Conservation (phyloP, 2,113 vertebrate genomes). For the Columba janthina region DNA sequence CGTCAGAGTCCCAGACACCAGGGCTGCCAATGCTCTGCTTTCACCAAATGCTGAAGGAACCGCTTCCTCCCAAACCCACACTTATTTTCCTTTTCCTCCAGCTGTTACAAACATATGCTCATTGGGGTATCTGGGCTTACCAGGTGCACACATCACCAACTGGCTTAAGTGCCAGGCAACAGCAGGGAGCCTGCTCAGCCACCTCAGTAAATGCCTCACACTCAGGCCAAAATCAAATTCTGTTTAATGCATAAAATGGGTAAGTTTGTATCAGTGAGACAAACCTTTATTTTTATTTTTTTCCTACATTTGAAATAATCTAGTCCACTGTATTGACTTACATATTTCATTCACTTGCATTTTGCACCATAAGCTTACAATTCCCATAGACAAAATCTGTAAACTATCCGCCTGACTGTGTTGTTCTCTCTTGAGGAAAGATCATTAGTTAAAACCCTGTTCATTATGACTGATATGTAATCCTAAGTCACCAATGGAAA, state of each 20-base stretch:
- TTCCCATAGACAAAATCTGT: background rate
- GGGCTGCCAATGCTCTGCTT: background rate
- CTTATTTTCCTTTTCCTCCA: background rate
- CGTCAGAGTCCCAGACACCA: background rate
- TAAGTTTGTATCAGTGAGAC: background rate
- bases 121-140: background rate
- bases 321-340: background rate
- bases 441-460: background rate
- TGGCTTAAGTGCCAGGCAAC: background rate
- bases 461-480: background rate
- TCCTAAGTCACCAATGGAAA: background rate
- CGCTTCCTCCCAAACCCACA: background rate
- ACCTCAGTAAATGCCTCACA: background rate
- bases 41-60: background rate
- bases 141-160: accelerated
- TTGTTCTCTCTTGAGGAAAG: background rate
- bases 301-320: background rate
- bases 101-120: background rate
- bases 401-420: background rate
- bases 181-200: background rate
- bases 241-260: background rate
- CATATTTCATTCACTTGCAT: background rate
- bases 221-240: background rate
- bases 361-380: background rate
- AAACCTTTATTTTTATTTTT: background rate